Percentiles rank a stretch among this genome's conserved stretches.
Conservation (phyloP, 2,113 vertebrate genomes). For the human region GRCh38 chr12:129875001-129875500, state of each 20-base stretch:
- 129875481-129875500: too few species aligned
- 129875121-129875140: rapidly evolving
- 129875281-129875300: neutral
- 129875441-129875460: neutral
- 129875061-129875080: neutral
- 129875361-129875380: neutral
- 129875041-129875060: neutral
- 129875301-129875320: neutral
- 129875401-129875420: neutral
- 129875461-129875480: neutral
- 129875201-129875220: neutral
- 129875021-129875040: neutral
- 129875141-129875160: rapidly evolving
- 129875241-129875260: neutral
- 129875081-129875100: neutral
- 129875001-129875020: neutral
- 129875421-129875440: rapidly evolving
- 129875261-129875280: neutral
- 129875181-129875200: rapidly evolving
- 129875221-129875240: neutral
- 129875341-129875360: neutral
- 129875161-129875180: rapidly evolving
- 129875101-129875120: neutral
- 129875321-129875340: rapidly evolving
- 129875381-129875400: neutral